Evolutionary conservation across 2,888 invertebrate genomes (phyloP).

Genomic region (Lasioglossum villosulum): DNA sequence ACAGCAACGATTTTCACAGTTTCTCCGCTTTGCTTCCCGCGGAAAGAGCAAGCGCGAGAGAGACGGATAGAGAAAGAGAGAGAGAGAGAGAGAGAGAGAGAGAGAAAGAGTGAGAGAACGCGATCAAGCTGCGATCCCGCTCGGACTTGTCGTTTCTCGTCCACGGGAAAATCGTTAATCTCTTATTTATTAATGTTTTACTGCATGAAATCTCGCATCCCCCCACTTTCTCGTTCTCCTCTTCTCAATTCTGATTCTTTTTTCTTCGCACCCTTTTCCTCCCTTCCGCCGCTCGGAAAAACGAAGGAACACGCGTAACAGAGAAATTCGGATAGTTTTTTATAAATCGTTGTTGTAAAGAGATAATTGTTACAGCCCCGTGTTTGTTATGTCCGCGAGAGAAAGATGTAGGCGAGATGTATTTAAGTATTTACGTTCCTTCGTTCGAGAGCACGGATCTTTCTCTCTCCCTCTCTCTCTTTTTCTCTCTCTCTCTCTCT

Average conservation of each 20-base stretch:
- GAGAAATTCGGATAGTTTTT: slow-evolving; percentile 21
- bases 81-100: neutral
- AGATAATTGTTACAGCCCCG: slow-evolving; percentile 47
- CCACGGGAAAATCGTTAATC: neutral
- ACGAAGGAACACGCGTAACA: neutral
- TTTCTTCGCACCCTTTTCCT: neutral
- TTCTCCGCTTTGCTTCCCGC: neutral
- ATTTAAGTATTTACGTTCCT: slow-evolving; percentile 15
- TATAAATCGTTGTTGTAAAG: slow-evolving; percentile 45
- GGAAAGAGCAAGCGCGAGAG: neutral
- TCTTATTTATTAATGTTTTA: slow-evolving; percentile 42
- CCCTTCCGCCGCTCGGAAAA: neutral
- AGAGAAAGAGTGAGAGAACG: too few species aligned
- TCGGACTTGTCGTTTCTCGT: neutral
- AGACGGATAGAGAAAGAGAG: neutral
- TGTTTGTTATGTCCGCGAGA: slow-evolving; percentile 37
- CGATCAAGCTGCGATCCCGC: neutral
- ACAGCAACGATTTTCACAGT: neutral
- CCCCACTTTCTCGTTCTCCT: neutral
- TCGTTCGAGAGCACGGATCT: slow-evolving; percentile 19
- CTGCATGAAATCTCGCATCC: slow-evolving; percentile 21
- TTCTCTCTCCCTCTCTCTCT: neutral
- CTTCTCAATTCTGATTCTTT: neutral
- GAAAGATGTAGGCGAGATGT: neutral
- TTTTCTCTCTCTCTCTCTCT: neutral